Evolutionary conservation across 2,797 vertebrate species (phyloP).

Genomic region (Poecilia picta): DNA sequence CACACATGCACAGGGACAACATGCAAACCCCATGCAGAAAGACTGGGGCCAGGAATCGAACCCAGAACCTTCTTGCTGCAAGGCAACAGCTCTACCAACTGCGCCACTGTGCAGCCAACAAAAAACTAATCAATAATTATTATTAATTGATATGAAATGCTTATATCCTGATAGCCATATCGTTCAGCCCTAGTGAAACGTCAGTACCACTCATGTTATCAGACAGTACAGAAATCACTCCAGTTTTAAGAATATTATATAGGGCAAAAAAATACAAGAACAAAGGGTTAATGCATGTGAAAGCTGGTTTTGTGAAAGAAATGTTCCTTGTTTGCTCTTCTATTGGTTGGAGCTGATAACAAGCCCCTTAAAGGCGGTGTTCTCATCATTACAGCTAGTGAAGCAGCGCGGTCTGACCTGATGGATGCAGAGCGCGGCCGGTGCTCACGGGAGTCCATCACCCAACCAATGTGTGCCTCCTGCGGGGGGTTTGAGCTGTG

Average conservation of each 20-base stretch:
- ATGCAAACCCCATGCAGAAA: too few species aligned
- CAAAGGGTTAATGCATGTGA: neutral
- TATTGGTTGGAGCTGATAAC: neutral
- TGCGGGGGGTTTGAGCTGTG: slow-evolving; percentile 91
- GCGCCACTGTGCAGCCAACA: too few species aligned
- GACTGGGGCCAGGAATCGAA: too few species aligned
- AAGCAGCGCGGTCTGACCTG: slow-evolving; percentile 76
- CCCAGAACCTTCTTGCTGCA: too few species aligned
- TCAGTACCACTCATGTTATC: neutral
- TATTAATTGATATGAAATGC: too few species aligned
- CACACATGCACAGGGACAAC: too few species aligned
- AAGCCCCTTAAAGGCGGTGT: neutral
- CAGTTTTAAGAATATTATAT: neutral
- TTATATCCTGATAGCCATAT: too few species aligned
- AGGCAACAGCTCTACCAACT: too few species aligned
- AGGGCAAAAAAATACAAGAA: neutral
- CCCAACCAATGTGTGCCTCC: slow-evolving; percentile 93
- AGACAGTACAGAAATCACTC: neutral
- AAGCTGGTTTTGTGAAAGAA: neutral
- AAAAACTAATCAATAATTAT: too few species aligned
- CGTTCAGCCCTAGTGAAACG: neutral
- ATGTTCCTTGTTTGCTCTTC: neutral
- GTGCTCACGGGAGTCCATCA: slow-evolving; percentile 95
- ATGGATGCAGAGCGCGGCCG: slow-evolving; percentile 86
- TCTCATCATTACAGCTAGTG: neutral